A percentile compares a stretch with the other conserved stretches of the same genome.
Conservation (phyloP, 2,113 vertebrate species). For the Planiliza haematocheilus region DNA sequence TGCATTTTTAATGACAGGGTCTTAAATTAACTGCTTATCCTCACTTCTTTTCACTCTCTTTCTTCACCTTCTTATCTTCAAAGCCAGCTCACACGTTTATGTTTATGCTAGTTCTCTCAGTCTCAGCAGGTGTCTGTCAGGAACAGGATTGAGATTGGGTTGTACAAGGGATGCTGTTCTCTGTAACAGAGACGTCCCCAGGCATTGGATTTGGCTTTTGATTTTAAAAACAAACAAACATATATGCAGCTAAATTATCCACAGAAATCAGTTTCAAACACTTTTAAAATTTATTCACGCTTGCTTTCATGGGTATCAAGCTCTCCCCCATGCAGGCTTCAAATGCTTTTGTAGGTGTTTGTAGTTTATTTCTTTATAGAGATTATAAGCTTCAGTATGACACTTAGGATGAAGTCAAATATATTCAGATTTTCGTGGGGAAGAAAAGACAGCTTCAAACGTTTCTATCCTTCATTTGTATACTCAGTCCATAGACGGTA, state of each 20-base stretch:
- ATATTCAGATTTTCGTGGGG: no score
- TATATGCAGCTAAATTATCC: neutral
- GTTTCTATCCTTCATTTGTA: no score
- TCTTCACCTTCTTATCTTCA: neutral
- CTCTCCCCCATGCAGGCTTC: no score
- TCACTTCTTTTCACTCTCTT: neutral
- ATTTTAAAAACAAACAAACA: slow-evolving; percentile 1
- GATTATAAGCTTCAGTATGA: no score
- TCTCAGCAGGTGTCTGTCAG: neutral
- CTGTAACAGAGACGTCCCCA: neutral
- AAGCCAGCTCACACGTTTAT: neutral
- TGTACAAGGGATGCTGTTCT: neutral
- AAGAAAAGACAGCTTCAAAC: no score
- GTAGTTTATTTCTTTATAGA: no score
- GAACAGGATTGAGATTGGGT: no score
- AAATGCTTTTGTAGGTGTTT: no score
- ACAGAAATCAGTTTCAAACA: slow-evolving; percentile 5
- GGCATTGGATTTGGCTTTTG: neutral
- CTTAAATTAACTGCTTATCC: neutral
- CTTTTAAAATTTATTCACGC: neutral
- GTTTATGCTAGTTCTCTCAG: neutral
- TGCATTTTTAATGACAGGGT: neutral
- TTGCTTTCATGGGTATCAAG: neutral
- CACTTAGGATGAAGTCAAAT: no score
- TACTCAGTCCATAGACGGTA: no score